Conservation (phyloP, 2,113 vertebrate species). For the Triplophysa siluroides region DNA sequence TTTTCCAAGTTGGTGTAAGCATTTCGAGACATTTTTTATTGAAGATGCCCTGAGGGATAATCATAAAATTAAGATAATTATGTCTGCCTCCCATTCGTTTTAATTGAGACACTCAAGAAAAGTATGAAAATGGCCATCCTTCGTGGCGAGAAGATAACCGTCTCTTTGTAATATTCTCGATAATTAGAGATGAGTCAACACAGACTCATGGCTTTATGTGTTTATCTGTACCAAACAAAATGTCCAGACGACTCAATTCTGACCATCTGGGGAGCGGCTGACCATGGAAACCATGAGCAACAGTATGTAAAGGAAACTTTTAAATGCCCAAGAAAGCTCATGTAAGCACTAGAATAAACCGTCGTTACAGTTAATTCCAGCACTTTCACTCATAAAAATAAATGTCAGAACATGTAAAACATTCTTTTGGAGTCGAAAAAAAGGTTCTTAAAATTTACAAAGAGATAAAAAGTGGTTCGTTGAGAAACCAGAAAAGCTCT, state of each 20-base stretch:
- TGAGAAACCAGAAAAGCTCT: no score
- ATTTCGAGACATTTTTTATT: slow-evolving; percentile 4
- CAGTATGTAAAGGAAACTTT: slow-evolving; percentile 5
- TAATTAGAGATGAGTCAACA: slow-evolving; percentile 23
- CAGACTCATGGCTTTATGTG: slow-evolving; percentile 27
- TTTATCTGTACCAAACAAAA: slow-evolving; percentile 41
- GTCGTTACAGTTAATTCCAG: background rate
- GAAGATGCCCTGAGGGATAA: background rate
- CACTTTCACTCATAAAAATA: background rate
- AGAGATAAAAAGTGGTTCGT: no score
- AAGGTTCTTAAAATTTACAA: no score
- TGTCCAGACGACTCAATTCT: slow-evolving; percentile 17
- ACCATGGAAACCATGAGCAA: slow-evolving; percentile 34
- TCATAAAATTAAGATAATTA: slow-evolving; percentile 14
- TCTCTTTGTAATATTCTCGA: slow-evolving; percentile 28
- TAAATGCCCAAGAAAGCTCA: background rate
- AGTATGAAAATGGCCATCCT: slow-evolving; percentile 5
- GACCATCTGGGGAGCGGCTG: slow-evolving; percentile 42
- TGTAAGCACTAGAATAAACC: background rate
- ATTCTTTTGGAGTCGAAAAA: background rate
- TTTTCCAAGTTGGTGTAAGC: no score
- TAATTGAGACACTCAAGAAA: slow-evolving; percentile 27
- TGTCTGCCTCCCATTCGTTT: slow-evolving; percentile 5
- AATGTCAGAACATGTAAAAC: no score
- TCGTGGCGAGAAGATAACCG: background rate